These are phyloP conservation scores for Lottia gigantea DNA, from an alignment of 2,888 invertebrate genomes.

Conservation along the genomic window DNA sequence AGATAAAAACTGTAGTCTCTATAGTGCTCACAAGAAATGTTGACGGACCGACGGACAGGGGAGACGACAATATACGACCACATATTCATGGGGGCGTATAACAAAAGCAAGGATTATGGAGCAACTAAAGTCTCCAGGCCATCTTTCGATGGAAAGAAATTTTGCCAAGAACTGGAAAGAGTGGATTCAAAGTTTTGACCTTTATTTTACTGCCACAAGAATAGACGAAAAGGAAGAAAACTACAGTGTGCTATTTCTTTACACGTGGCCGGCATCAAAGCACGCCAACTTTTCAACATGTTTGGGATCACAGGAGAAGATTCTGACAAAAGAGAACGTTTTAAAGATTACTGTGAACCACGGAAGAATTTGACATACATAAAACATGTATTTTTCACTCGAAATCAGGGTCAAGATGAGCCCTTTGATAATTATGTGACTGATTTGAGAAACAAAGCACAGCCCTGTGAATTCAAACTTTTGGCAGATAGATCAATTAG, in stretches of 20 bases:
- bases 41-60: too few relatives aligned
- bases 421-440: conserved; percentile 16
- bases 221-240: not conserved
- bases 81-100: too few relatives aligned
- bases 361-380: conserved; percentile 17
- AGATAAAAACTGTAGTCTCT: too few relatives aligned
- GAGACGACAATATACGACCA: too few relatives aligned
- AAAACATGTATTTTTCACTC: conserved; percentile 13
- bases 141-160: not conserved
- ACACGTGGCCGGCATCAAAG: not conserved
- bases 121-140: not conserved
- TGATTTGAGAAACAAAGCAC: not conserved
- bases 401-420: conserved; percentile 14
- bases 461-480: conserved; percentile 15
- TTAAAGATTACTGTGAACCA: not conserved
- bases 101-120: not conserved
- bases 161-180: not conserved
- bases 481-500: conserved; percentile 16
- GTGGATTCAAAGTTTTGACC: not conserved
- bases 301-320: not conserved
- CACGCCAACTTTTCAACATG: not conserved
- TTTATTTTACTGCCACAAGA: not conserved
- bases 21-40: too few relatives aligned
- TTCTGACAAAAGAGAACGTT: not conserved
- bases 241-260: not conserved